phyloP scores from a whole-genome alignment of 2,888 invertebrate species.

The Metallyticus violacea region DNA sequence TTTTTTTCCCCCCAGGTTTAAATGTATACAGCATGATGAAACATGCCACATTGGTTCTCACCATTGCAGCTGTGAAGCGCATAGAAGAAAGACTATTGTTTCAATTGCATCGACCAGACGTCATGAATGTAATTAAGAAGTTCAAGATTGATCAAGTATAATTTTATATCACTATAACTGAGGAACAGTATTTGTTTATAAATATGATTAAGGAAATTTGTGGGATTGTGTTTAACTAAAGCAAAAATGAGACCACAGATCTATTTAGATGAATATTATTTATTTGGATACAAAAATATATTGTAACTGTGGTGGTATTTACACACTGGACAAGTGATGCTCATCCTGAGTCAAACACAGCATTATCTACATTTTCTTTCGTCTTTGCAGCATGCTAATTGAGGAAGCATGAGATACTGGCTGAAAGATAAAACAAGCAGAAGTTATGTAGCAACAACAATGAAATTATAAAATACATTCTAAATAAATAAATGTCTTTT shows the following conservation, averaged over 20 bases:
- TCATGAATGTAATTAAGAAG: conserved; percentile 8
- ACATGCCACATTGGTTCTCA: conserved; percentile 88
- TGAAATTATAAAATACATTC: not conserved
- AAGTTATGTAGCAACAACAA: not conserved
- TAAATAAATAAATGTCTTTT: not conserved
- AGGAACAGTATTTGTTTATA: too few relatives aligned
- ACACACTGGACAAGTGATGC: not conserved
- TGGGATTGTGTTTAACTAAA: too few relatives aligned
- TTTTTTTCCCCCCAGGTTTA: conserved; percentile 51
- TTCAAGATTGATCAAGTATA: not conserved
- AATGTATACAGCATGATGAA: conserved; percentile 97
- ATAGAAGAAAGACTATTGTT: conserved; percentile 76
- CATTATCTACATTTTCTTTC: not conserved
- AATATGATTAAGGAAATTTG: too few relatives aligned
- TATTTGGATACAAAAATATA: not conserved
- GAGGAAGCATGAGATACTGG: conserved; percentile 5
- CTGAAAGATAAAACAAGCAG: not conserved
- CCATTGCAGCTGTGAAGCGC: conserved; percentile 76
- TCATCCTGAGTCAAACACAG: not conserved
- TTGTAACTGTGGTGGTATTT: not conserved
- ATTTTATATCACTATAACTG: not conserved
- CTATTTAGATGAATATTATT: not conserved
- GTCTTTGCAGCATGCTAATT: not conserved
- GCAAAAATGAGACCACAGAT: too few relatives aligned
- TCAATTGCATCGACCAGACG: conserved; percentile 59